Conservation (phyloP, 2,113 vertebrate genomes). For the Pithys albifrons region DNA sequence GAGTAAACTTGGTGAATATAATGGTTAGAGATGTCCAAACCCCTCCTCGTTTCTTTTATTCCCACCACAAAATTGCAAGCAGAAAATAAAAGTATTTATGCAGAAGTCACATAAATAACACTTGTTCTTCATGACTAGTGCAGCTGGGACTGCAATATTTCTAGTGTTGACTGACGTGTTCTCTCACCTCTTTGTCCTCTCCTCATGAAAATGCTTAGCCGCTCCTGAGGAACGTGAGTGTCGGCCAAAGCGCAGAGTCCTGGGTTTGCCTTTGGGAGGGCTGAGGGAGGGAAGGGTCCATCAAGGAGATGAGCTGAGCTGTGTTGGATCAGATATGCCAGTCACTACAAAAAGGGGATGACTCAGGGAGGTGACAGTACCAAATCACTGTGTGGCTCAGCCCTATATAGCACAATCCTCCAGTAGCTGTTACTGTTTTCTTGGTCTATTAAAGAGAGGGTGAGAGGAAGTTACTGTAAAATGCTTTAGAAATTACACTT, state of each 20-base stretch:
- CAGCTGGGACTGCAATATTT: not conserved
- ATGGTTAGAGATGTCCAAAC: not conserved
- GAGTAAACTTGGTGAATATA: not conserved
- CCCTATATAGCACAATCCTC: not conserved
- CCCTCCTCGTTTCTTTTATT: not conserved
- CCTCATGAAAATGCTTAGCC: constrained; percentile 62
- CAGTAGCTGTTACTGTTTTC: not conserved
- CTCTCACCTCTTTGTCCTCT: constrained; percentile 64
- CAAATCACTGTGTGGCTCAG: not conserved
- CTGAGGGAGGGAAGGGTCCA: not conserved
- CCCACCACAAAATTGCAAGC: not conserved
- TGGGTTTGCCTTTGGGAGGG: constrained; percentile 50
- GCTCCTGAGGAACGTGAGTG: not conserved
- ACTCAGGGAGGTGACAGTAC: not conserved
- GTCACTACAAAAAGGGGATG: constrained; percentile 23
- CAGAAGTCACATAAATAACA: not conserved
- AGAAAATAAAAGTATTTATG: constrained; percentile 7
- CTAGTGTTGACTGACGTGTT: constrained; percentile 33
- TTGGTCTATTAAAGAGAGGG: not conserved
- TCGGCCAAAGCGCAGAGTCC: constrained; percentile 10
- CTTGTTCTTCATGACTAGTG: not conserved
- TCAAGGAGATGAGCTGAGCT: not conserved
- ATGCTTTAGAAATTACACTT: not conserved
- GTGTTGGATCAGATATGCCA: constrained; percentile 34
- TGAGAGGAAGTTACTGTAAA: accelerated